Conservation (phyloP, 2,888 invertebrate species). For the Halictus quadricinctus region DNA sequence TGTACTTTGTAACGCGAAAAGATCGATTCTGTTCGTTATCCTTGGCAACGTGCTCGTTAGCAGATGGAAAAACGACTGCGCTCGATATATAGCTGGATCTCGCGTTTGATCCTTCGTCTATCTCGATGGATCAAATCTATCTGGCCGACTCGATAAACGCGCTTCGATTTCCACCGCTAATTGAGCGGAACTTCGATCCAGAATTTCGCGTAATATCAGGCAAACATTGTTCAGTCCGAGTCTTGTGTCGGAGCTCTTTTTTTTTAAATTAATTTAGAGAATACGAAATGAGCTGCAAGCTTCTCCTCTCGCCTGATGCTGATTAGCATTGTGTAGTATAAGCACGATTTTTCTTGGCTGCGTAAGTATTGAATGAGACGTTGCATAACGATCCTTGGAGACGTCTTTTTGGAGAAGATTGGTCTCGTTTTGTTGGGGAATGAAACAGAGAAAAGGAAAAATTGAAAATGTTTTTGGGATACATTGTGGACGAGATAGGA, state of each 20-base stretch:
- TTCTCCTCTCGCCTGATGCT: no score
- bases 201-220: background rate
- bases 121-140: background rate
- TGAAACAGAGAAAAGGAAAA: no score
- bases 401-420: no score
- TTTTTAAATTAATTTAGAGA: background rate
- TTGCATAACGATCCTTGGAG: no score
- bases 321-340: no score
- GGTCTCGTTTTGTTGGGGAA: no score
- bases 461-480: no score
- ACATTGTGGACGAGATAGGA: no score
- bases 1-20: constrained; percentile 1
- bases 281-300: no score
- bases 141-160: background rate
- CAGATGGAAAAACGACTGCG: constrained; percentile 14
- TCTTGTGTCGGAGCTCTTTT: background rate
- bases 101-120: constrained; percentile 2
- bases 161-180: background rate
- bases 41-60: background rate
- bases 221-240: background rate
- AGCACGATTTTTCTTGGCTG: no score
- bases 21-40: constrained; percentile 35
- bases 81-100: background rate
- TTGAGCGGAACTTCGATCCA: background rate
- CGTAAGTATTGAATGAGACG: no score